A percentile compares a stretch with the other conserved stretches of the same genome.
Conservation (phyloP, 2,888 invertebrate species). For the Hylaea fasciaria region DNA sequence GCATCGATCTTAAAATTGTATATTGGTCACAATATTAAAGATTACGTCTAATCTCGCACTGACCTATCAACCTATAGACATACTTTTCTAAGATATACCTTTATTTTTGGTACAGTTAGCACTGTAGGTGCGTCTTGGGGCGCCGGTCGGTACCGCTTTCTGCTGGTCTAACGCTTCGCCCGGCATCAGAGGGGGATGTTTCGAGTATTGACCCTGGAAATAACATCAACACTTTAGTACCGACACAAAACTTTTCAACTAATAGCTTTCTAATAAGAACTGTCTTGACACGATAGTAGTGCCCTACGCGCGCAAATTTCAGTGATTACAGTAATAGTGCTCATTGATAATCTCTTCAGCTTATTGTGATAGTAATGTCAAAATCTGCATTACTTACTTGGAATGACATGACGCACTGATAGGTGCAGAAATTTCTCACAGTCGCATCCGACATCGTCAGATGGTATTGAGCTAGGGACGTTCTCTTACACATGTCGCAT, state of each 20-base stretch:
- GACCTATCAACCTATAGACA: no score
- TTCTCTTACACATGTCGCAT: constrained; percentile 90
- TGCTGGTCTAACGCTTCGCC: constrained; percentile 69
- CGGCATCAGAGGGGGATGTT: constrained; percentile 68
- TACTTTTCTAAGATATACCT: not conserved
- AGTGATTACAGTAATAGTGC: no score
- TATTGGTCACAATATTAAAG: not conserved
- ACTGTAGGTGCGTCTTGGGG: constrained; percentile 75
- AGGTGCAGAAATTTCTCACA: constrained; percentile 92
- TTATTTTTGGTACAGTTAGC: constrained; percentile 29
- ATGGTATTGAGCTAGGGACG: constrained; percentile 90
- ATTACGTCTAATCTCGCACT: not conserved
- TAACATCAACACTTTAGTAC: not conserved
- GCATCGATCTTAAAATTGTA: no score
- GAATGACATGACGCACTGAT: constrained; percentile 92
- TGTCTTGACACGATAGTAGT: no score
- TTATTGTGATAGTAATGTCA: no score
- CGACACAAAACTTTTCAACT: no score
- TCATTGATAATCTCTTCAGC: no score
- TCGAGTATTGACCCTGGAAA: constrained; percentile 77
- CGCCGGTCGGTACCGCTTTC: constrained; percentile 81
- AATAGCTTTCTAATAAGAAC: no score
- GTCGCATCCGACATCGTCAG: constrained; percentile 94
- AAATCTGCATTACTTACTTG: constrained; percentile 72
- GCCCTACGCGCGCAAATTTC: no score